A percentile compares a stretch with the other conserved stretches of the same genome.
phyloP scores from a whole-genome alignment of 2,113 vertebrate genomes.

The Rostratula benghalensis region DNA sequence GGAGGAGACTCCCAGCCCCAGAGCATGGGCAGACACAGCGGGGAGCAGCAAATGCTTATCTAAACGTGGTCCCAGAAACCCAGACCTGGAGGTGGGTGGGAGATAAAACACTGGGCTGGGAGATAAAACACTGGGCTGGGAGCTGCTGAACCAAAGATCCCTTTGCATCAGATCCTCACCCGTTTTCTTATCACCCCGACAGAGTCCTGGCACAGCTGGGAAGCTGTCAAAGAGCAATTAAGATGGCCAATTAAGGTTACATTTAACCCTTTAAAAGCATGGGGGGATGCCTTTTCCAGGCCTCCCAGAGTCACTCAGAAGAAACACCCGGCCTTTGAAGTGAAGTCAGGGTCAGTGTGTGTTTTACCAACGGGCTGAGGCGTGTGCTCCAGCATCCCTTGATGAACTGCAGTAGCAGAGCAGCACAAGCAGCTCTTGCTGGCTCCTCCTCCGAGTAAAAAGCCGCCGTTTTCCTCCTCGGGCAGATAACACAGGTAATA shows the following conservation, averaged over 20 bases:
- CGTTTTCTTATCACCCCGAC: not conserved
- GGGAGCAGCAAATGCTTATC: conserved; percentile 24
- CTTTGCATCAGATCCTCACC: not conserved
- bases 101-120: not conserved
- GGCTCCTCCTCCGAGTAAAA: not conserved
- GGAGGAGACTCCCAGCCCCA: not conserved
- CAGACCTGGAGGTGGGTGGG: not conserved
- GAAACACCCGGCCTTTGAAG: not conserved
- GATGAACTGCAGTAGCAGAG: not conserved
- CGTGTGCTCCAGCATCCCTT: not conserved
- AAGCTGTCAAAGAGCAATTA: no score
- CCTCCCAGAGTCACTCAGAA: not conserved
- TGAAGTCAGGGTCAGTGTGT: not conserved
- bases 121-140: not conserved
- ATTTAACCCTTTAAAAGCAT: not conserved
- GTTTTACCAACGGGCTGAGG: not conserved
- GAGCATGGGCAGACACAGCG: not conserved
- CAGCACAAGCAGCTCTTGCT: not conserved
- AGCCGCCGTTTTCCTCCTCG: conserved; percentile 2
- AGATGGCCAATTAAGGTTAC: not conserved
- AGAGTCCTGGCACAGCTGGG: not conserved
- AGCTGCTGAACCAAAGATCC: conserved; percentile 3
- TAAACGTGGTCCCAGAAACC: conserved; percentile 36
- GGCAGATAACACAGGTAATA: conserved; percentile 13
- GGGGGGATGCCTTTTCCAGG: not conserved